Conservation (phyloP, 2,797 vertebrate genomes). For the Eidolon dupreanum region DNA sequence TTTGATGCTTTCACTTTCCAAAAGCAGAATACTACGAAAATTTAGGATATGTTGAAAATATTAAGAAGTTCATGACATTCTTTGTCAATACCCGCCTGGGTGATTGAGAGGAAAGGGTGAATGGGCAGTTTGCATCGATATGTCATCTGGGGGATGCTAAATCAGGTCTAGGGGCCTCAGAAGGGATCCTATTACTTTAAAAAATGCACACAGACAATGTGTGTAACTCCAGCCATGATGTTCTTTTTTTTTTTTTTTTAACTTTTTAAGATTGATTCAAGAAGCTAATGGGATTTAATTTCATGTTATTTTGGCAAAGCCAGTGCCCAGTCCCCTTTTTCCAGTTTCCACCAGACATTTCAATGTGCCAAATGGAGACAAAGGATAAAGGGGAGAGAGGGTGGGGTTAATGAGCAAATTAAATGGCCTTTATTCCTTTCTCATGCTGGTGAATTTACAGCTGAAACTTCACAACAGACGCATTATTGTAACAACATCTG, state of each 20-base stretch:
- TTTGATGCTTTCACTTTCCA: background rate
- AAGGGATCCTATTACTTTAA: background rate
- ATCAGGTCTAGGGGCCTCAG: background rate
- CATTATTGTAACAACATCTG: conserved; percentile 55
- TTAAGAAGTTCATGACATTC: background rate
- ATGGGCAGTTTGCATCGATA: background rate
- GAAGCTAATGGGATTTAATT: conserved; percentile 54
- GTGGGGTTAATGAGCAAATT: background rate
- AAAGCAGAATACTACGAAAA: background rate
- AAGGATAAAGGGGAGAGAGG: background rate
- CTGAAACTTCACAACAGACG: background rate
- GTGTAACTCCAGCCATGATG: background rate
- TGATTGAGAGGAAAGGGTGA: background rate
- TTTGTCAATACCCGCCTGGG: background rate
- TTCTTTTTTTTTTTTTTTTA: background rate
- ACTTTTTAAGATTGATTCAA: conserved; percentile 42
- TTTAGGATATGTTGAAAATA: conserved; percentile 26
- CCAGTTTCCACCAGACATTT: conserved; percentile 5
- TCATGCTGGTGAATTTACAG: background rate
- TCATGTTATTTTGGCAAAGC: background rate
- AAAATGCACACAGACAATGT: background rate
- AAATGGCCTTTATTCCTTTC: conserved; percentile 17
- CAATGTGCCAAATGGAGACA: background rate
- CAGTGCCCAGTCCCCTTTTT: background rate
- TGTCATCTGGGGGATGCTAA: background rate